Evolutionary conservation across 2,797 vertebrate genomes (phyloP).

Genomic region (Acipenser oxyrinchus): DNA sequence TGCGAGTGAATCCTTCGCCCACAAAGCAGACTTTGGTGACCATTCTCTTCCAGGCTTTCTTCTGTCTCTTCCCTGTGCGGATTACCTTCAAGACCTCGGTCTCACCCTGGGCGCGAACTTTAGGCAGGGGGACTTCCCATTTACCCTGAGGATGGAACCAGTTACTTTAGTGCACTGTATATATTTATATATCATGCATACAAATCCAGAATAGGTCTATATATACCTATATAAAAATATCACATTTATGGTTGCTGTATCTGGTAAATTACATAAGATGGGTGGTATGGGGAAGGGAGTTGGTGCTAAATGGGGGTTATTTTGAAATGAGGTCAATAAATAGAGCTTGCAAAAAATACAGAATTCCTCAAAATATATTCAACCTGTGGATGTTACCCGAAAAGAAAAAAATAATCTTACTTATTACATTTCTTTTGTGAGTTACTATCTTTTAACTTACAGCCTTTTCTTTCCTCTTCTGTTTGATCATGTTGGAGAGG

Average conservation of each 20-base stretch:
- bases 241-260: too few species aligned
- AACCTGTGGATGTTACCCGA: too few species aligned
- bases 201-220: neutral
- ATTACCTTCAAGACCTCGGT: constrained; percentile 94
- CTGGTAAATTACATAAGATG: too few species aligned
- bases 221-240: neutral
- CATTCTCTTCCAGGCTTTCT: constrained; percentile 98
- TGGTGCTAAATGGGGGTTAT: too few species aligned
- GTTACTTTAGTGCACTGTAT: too few species aligned
- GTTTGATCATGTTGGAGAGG: constrained; percentile 99
- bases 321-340: too few species aligned
- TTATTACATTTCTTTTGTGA: too few species aligned
- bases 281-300: too few species aligned
- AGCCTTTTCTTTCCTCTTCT: constrained; percentile 96
- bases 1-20: constrained; percentile 92
- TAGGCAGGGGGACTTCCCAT: constrained; percentile 96
- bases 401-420: too few species aligned
- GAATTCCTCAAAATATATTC: too few species aligned
- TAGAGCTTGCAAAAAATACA: too few species aligned
- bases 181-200: neutral
- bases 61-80: constrained; percentile 89
- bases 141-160: constrained; percentile 65
- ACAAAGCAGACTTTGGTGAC: constrained; percentile 98
- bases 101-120: constrained; percentile 94
- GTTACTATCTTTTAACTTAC: constrained; percentile 60